phyloP scores from a whole-genome alignment of 2,113 vertebrate species.

The Paracanthobrama guichenoti region DNA sequence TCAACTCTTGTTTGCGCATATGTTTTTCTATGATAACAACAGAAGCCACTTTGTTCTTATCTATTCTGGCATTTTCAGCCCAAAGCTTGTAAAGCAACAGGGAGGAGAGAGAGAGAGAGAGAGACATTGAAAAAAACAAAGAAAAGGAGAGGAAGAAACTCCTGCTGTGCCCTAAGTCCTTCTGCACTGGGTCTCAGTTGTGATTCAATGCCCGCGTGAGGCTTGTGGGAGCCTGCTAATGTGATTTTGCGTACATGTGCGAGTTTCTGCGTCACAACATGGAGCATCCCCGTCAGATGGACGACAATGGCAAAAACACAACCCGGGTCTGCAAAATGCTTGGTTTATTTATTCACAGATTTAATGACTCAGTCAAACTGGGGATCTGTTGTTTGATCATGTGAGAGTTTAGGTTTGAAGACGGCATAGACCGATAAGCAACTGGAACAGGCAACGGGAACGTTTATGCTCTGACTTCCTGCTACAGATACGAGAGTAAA shows the following conservation, averaged over 20 bases:
- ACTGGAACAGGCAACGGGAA: background rate
- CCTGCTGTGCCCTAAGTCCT: constrained; percentile 20
- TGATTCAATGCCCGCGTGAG: constrained; percentile 33
- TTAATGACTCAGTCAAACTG: background rate
- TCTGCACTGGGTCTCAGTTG: constrained; percentile 10
- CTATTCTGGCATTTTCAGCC: constrained; percentile 41
- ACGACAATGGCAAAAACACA: background rate
- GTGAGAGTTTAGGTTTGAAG: background rate
- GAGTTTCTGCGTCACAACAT: constrained; percentile 34
- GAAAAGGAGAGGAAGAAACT: constrained; percentile 28
- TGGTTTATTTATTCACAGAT: constrained; percentile 28
- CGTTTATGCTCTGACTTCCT: constrained; percentile 27
- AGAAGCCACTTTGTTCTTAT: constrained; percentile 44
- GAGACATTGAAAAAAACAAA: constrained; percentile 3
- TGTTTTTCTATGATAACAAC: constrained; percentile 31
- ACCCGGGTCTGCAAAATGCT: background rate
- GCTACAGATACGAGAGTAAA: constrained; percentile 26
- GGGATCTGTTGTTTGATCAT: background rate
- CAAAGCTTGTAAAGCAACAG: constrained; percentile 15
- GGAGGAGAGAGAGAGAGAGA: background rate
- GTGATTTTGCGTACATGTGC: constrained; percentile 12
- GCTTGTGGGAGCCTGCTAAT: constrained; percentile 40
- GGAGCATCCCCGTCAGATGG: background rate
- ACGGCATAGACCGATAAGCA: constrained; percentile 4
- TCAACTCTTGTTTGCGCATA: background rate